A percentile compares a stretch with the other conserved stretches of the same genome.
Conservation (phyloP, 2,113 vertebrate species). For the Sylvia atricapilla region DNA sequence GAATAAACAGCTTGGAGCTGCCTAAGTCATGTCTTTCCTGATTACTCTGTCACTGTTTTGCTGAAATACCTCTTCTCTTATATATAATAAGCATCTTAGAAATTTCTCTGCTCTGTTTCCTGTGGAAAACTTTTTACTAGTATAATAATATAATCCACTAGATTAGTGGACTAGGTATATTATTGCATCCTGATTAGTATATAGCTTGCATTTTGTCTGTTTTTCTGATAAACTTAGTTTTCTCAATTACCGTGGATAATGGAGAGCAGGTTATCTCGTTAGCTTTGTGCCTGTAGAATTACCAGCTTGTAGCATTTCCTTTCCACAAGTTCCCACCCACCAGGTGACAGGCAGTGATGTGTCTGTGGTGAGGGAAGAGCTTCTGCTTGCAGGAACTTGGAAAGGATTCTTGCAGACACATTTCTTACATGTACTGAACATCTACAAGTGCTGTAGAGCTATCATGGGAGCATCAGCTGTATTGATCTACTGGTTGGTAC, state of each 20-base stretch:
- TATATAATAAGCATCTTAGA: neutral
- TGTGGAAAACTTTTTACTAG: neutral
- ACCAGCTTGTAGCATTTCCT: neutral
- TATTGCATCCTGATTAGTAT: neutral
- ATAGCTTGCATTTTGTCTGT: neutral
- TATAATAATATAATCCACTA: neutral
- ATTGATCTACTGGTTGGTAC: neutral
- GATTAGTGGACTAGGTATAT: neutral
- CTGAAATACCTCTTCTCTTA: neutral
- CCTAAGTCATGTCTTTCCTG: neutral
- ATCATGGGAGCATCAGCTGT: slow-evolving; percentile 6
- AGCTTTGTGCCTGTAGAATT: neutral
- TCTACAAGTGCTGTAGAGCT: neutral
- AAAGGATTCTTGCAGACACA: neutral
- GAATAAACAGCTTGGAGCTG: neutral
- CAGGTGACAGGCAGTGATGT: neutral
- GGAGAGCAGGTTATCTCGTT: neutral
- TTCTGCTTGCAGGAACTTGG: neutral
- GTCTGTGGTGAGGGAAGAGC: neutral
- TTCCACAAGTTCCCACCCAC: neutral
- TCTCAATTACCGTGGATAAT: neutral
- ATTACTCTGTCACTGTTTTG: neutral
- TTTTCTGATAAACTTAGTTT: neutral
- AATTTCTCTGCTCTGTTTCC: neutral
- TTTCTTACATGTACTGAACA: neutral